Evolutionary conservation across 2,113 vertebrate species (phyloP).

Genomic region (Orientallactaga bullata): DNA sequence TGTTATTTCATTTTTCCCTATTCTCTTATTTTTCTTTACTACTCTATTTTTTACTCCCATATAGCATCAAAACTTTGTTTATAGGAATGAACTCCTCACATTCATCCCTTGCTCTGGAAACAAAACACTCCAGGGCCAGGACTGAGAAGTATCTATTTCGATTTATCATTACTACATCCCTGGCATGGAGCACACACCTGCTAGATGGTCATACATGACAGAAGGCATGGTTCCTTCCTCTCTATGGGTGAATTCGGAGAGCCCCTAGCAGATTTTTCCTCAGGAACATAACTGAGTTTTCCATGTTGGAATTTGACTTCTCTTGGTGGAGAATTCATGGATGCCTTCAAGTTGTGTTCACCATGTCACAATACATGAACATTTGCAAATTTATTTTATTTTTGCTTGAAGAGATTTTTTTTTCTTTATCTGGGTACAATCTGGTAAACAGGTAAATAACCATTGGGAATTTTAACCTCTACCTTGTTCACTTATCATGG

Average conservation of each 20-base stretch:
- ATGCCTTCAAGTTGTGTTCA: not conserved
- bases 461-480: not conserved
- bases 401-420: not conserved
- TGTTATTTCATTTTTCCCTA: not conserved
- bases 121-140: not conserved
- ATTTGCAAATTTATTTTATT: not conserved
- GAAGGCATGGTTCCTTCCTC: not conserved
- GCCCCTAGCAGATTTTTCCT: rapidly evolving
- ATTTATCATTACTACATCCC: not conserved
- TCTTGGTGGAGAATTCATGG: not conserved
- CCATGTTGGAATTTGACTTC: not conserved
- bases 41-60: not conserved
- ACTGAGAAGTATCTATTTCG: not conserved
- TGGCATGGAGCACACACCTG: not conserved
- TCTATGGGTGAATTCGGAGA: not conserved
- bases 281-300: not conserved
- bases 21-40: not conserved
- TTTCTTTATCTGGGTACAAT: not conserved
- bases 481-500: not conserved
- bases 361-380: not conserved
- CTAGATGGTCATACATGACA: not conserved
- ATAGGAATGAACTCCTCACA: not conserved
- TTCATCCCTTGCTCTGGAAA: not conserved
- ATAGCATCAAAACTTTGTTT: not conserved
- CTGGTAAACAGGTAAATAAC: not conserved